Percentiles rank a stretch among this genome's conserved stretches.
These are phyloP conservation scores for Amphiprion clarkii DNA, from an alignment of 2,797 vertebrate species.

Conservation along the genomic window DNA sequence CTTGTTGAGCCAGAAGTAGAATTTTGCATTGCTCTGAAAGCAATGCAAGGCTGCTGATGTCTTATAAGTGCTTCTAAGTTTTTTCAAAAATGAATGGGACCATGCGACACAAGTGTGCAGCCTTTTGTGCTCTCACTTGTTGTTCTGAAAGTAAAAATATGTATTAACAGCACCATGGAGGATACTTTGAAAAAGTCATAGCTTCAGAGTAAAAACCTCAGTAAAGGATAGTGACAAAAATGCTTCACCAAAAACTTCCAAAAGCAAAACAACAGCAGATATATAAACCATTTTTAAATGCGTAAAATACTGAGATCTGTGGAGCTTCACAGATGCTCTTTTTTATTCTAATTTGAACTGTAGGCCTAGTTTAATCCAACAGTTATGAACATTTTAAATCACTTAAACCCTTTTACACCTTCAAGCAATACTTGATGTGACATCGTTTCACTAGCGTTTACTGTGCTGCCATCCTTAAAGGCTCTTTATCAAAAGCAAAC, in stretches of 20 bases:
- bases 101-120: neutral
- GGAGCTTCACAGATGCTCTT: constrained; percentile 11
- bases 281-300: neutral
- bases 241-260: neutral
- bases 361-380: constrained; percentile 8
- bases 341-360: constrained; percentile 11
- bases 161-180: no score
- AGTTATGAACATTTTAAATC: constrained; percentile 35
- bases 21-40: neutral
- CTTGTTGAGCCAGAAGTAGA: neutral
- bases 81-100: constrained; percentile 4
- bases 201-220: no score
- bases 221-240: no score
- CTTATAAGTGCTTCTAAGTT: constrained; percentile 2
- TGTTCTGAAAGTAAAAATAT: neutral
- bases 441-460: constrained; percentile 29
- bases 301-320: constrained; percentile 1
- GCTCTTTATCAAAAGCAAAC: constrained; percentile 36
- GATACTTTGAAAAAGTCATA: neutral
- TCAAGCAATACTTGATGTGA: constrained; percentile 12
- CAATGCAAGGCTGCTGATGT: neutral
- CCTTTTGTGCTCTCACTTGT: constrained; percentile 4
- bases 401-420: constrained; percentile 8
- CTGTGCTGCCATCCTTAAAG: constrained; percentile 34
- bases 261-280: neutral